These are phyloP conservation scores for Habroteleia sp. DNA, from an alignment of 2,888 invertebrate species.

Conservation along the genomic window DNA sequence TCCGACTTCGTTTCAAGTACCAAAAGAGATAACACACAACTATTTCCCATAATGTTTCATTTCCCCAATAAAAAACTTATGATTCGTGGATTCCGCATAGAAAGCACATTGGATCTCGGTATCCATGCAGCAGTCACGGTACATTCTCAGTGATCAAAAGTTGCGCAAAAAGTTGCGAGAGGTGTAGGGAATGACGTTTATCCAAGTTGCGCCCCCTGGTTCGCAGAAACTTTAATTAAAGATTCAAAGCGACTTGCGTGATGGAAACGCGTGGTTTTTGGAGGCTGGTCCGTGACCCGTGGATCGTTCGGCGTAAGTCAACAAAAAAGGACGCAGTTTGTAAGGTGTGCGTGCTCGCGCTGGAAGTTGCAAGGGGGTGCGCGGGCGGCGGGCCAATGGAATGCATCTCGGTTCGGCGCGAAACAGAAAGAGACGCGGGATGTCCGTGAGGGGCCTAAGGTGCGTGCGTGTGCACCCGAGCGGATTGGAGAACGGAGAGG, in stretches of 20 bases:
- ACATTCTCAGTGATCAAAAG: too few species aligned
- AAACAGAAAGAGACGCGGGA: conserved; percentile 23
- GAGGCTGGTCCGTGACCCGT: conserved; percentile 39
- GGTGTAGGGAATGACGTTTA: too few species aligned
- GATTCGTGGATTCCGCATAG: too few species aligned
- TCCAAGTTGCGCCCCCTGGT: too few species aligned
- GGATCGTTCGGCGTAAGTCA: conserved; percentile 9
- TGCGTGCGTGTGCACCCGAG: conserved; percentile 24
- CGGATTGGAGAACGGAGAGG: conserved; percentile 14
- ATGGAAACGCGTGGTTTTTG: conserved; percentile 18
- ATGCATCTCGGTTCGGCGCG: conserved; percentile 32
- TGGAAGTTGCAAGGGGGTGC: conserved; percentile 33
- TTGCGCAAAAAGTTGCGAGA: too few species aligned
- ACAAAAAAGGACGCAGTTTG: conserved; percentile 37
- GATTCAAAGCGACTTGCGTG: background rate
- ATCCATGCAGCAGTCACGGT: too few species aligned
- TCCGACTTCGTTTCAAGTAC: too few species aligned
- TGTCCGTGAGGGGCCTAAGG: conserved; percentile 24
- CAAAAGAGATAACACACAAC: too few species aligned
- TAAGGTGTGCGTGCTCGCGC: conserved; percentile 48
- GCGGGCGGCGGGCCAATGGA: conserved; percentile 30
- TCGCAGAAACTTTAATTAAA: too few species aligned
- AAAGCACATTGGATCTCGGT: too few species aligned
- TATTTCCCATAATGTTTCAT: too few species aligned
- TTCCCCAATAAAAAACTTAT: too few species aligned